These are phyloP conservation scores for Enteromius mattozi DNA, from an alignment of 2,797 vertebrate species.

Conservation along the genomic window DNA sequence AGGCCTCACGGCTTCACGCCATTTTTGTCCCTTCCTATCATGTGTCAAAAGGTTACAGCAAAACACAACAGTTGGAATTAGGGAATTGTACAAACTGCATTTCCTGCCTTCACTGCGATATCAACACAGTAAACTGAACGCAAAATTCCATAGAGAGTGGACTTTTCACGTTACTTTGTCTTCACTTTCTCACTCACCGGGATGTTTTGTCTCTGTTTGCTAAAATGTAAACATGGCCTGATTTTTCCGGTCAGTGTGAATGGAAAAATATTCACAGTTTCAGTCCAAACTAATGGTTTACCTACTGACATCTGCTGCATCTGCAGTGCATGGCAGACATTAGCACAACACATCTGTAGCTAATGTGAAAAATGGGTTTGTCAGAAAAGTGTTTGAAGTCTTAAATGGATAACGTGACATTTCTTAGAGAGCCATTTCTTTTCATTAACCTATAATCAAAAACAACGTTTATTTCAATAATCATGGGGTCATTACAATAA, in stretches of 20 bases:
- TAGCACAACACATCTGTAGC: slow-evolving; percentile 25
- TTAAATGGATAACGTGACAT: neutral
- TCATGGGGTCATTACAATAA: neutral
- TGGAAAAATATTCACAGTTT: slow-evolving; percentile 24
- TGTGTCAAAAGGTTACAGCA: slow-evolving; percentile 33
- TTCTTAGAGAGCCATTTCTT: neutral
- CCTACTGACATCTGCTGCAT: slow-evolving; percentile 31
- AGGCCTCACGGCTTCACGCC: neutral
- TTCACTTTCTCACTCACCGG: neutral
- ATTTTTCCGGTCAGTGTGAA: slow-evolving; percentile 58
- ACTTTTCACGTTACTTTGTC: neutral
- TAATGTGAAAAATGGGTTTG: neutral
- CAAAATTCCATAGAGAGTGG: neutral
- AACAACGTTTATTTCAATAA: neutral
- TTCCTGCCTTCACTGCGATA: neutral
- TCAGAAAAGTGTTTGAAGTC: slow-evolving; percentile 1
- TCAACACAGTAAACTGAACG: neutral
- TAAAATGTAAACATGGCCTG: slow-evolving; percentile 65
- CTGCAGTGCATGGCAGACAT: slow-evolving; percentile 17
- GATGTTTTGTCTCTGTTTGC: slow-evolving; percentile 55
- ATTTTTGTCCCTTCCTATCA: slow-evolving; percentile 20
- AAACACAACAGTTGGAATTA: slow-evolving; percentile 18
- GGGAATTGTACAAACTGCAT: neutral
- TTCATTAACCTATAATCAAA: neutral
- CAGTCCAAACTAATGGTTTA: slow-evolving; percentile 29